Percentiles rank a stretch among this genome's conserved stretches.
Evolutionary conservation across 1,140 invertebrate species (phyloP).

Genomic region (Homarus americanus): DNA sequence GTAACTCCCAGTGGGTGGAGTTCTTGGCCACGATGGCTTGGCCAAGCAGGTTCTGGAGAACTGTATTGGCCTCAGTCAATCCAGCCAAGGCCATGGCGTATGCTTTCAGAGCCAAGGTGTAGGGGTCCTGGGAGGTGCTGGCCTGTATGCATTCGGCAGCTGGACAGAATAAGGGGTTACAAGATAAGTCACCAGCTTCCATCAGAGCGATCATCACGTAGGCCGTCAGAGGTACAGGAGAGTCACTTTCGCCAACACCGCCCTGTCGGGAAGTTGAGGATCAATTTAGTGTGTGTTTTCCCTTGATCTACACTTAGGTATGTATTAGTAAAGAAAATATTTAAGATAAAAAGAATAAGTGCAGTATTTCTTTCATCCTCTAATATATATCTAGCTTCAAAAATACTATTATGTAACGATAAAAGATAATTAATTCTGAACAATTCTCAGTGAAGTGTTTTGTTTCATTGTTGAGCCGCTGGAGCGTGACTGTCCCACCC

Average conservation of each 20-base stretch:
- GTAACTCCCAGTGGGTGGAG: slow-evolving; percentile 36
- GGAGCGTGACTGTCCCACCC: too few species aligned
- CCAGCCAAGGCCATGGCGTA: slow-evolving; percentile 88
- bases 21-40: slow-evolving; percentile 15
- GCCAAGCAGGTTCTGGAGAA: slow-evolving; percentile 78
- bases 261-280: slow-evolving; percentile 28
- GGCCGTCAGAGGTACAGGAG: slow-evolving; percentile 36
- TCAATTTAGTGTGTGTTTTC: too few species aligned
- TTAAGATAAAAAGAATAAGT: too few species aligned
- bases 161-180: background rate
- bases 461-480: too few species aligned
- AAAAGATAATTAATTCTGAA: too few species aligned
- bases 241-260: slow-evolving; percentile 1
- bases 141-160: slow-evolving; percentile 1
- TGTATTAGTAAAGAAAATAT: too few species aligned
- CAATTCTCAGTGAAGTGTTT: too few species aligned
- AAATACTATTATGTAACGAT: too few species aligned
- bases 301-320: too few species aligned
- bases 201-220: slow-evolving; percentile 61
- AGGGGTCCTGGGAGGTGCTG: slow-evolving; percentile 82
- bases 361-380: too few species aligned
- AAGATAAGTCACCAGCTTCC: slow-evolving; percentile 31
- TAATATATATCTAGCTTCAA: too few species aligned
- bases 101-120: slow-evolving; percentile 86
- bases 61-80: slow-evolving; percentile 83